These are phyloP conservation scores for Euglossa dilemma DNA, from an alignment of 1,140 invertebrate species.

Conservation along the genomic window DNA sequence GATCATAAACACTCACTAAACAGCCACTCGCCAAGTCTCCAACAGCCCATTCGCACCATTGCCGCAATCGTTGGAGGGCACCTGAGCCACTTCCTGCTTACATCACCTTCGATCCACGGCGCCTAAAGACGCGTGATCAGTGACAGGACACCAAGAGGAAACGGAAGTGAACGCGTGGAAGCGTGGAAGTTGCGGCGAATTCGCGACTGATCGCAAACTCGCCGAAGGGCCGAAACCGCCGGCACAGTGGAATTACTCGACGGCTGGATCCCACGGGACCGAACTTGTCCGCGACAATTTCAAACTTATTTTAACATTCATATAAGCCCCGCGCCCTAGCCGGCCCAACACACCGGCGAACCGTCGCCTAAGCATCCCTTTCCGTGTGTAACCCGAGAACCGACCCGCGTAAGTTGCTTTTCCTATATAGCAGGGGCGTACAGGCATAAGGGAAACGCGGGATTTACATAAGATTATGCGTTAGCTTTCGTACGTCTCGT, in stretches of 20 bases:
- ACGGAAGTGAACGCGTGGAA: slow-evolving; percentile 34
- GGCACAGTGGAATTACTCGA: slow-evolving; percentile 81
- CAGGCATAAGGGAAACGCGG: slow-evolving; percentile 72
- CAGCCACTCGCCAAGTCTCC: no score
- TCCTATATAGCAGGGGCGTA: slow-evolving; percentile 65
- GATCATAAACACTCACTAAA: no score
- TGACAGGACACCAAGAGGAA: slow-evolving; percentile 13
- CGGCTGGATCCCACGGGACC: slow-evolving; percentile 78
- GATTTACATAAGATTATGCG: slow-evolving; percentile 81
- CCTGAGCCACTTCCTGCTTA: neutral
- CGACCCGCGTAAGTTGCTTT: slow-evolving; percentile 55
- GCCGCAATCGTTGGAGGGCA: no score
- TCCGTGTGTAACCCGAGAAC: slow-evolving; percentile 71
- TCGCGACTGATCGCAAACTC: slow-evolving; percentile 66
- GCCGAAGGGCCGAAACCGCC: slow-evolving; percentile 79
- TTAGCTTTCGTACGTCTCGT: slow-evolving; percentile 58
- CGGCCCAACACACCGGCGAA: slow-evolving; percentile 52
- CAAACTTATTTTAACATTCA: slow-evolving; percentile 84
- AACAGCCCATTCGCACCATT: no score
- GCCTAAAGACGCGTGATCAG: neutral
- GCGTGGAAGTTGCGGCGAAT: slow-evolving; percentile 58
- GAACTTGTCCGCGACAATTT: slow-evolving; percentile 83
- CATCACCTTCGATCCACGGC: neutral
- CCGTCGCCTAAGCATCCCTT: slow-evolving; percentile 64
- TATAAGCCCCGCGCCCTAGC: slow-evolving; percentile 77